Evolutionary conservation across 2,113 vertebrate species (phyloP), one percentile per base, ranked within the genome.

Genomic region (Chionodraco myersi): DNA sequence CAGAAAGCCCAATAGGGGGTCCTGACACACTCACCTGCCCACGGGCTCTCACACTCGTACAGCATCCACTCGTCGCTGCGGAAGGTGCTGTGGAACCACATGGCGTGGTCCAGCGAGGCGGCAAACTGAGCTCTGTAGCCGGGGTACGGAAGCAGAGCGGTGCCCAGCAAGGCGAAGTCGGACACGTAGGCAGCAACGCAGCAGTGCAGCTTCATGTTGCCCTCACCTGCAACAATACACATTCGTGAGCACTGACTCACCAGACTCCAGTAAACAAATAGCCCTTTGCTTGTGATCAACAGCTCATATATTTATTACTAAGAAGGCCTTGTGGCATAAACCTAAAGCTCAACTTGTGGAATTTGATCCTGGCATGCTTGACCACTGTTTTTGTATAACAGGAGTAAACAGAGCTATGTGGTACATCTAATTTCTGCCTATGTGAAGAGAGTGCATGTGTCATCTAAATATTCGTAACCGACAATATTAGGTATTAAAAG

Each of bases 51-150:
- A 0, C 96, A 98, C 84, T 99, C 97, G 0, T 98, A 99, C 4
- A 99, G 85, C 97, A 99, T 99, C 98, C 98, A 99, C 86, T 98
- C 95, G 57, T 99, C 98, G 0, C 96, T 94, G 74, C 97, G 94
- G 94, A 99, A 99, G 0, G 96, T 96, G 0, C 87, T 93, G 0
- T 99, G 98, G 91, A 99, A 99, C 97, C 98, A 99, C 97, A 99
- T 97, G 86, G 97, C 96, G 47, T 99, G 98, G 86, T 99, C 97
- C 1, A 99, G 91, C 0, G 98, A 99, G 80, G 87, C 97, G 12
- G 93, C 71, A 81, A 97, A 96, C n/a, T 56, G 83, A 72, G 93
- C 48, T 1, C 0, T 67, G 67, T 95, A 70, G 49, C 92, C 77
- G 1, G 91, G 83, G 83, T 96, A 96, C 0, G 96, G 97, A 83